phyloP scores from a whole-genome alignment of 2,113 vertebrate species.

The Hippopotamus amphibius region DNA sequence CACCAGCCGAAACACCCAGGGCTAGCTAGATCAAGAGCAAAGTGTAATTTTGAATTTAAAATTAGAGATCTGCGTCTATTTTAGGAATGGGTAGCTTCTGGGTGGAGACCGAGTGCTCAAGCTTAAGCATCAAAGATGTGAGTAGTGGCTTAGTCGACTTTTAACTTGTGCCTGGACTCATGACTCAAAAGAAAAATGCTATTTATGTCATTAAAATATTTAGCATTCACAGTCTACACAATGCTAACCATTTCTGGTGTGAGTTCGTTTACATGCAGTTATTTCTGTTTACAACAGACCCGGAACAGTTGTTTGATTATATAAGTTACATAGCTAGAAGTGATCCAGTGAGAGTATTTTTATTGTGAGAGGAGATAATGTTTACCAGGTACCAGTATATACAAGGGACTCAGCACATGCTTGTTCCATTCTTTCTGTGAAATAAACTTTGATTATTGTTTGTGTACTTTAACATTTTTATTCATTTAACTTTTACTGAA shows the following conservation, averaged over 20 bases:
- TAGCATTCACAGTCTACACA: not conserved
- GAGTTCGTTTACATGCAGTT: not conserved
- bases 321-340: not conserved
- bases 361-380: not conserved
- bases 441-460: not conserved
- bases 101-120: not conserved
- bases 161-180: not conserved
- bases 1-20: not conserved
- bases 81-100: not conserved
- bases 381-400: not conserved
- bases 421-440: not conserved
- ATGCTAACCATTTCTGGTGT: not conserved
- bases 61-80: not conserved
- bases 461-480: not conserved
- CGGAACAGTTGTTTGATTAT: not conserved
- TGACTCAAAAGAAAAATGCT: constrained; percentile 25
- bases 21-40: not conserved
- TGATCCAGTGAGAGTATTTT: not conserved
- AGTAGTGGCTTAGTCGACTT: not conserved
- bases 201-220: not conserved
- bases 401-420: not conserved
- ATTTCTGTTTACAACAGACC: constrained; percentile 28
- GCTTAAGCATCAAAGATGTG: not conserved
- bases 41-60: constrained; percentile 48
- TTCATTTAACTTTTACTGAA: not conserved